Base-by-base conservation (phyloP, 2,113 vertebrate genomes). In the Motacilla tschutschensis region DNA sequence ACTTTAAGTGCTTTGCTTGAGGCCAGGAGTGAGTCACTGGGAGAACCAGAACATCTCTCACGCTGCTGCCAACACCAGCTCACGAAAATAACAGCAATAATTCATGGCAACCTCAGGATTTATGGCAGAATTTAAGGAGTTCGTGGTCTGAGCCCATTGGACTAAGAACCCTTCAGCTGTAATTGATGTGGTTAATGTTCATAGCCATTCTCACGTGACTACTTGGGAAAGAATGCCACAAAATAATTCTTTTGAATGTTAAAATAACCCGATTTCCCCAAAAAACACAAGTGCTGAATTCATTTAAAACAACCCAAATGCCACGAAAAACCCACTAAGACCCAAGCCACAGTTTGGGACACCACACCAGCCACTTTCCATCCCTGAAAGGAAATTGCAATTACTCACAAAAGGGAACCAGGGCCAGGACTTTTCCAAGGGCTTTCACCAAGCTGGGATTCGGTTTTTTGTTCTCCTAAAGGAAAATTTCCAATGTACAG, bases 31-130 rank as follows among this genome's bases (percentile, higher is more conserved):
- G 71, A 90, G 83, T 62, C 63, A 35, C 4, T 58, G 80, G 43
- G 46, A 85, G 51, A 71, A 4, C 35, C 58, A 75, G 83, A 14
- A 41, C 54, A 87, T 54, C n/a, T 55, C 80, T 91, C 54, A 36
- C 1, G 8, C 8, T 36, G 55, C 71, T 79, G 80, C 66, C 62
- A 84, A 14, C 55, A 38, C 10, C 80, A 75, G 43, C 59, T 81
- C 57, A 26, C 5, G 21, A 43, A 86, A 91, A 89, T 58, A 92
- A 47, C 14, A 6, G 66, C 70, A 85, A 73, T 92, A 81, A 94
- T 55, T 93, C 93, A 75, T n/a, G 55, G 82, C 15, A 83, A 18
- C 14, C 26, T 69, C 24, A 6, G 88, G 62, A 88, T 91, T 91
- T 50, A 72, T 25, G 51, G 79, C 69, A 79, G 74, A 81, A 79